Evolutionary conservation across 2,888 invertebrate species (phyloP).

Genomic region (Malthinus flaveolus): DNA sequence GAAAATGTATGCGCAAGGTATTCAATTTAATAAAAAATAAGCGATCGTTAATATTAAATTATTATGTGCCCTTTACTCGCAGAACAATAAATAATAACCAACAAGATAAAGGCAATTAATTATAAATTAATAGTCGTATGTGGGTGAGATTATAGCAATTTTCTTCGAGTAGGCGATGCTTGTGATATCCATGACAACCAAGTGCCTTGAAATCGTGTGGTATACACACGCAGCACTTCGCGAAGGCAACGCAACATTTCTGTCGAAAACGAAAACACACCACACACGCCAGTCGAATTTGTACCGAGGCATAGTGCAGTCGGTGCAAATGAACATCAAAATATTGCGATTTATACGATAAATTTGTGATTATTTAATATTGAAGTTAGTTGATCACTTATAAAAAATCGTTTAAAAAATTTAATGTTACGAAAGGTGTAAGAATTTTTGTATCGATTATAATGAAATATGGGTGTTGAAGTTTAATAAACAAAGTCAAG

Average conservation of each 20-base stretch:
- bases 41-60: too few relatives aligned
- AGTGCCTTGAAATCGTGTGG: conserved; percentile 3
- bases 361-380: too few relatives aligned
- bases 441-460: conserved; percentile 1
- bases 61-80: too few relatives aligned
- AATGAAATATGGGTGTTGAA: conserved; percentile 4
- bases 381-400: too few relatives aligned
- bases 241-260: not conserved
- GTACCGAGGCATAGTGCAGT: conserved; percentile 49
- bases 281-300: conserved; percentile 41
- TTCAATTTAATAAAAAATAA: too few relatives aligned
- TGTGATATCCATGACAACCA: not conserved
- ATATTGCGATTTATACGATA: not conserved
- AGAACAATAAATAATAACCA: too few relatives aligned
- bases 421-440: not conserved
- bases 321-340: conserved; percentile 38
- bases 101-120: too few relatives aligned
- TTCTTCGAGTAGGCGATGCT: not conserved
- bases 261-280: not conserved
- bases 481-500: not conserved
- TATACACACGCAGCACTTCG: not conserved
- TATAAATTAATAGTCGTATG: too few relatives aligned
- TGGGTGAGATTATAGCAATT: too few relatives aligned
- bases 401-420: not conserved
- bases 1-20: too few relatives aligned